Evolutionary conservation across 2,888 invertebrate species (phyloP).

Genomic region (Xestia ashworthii): DNA sequence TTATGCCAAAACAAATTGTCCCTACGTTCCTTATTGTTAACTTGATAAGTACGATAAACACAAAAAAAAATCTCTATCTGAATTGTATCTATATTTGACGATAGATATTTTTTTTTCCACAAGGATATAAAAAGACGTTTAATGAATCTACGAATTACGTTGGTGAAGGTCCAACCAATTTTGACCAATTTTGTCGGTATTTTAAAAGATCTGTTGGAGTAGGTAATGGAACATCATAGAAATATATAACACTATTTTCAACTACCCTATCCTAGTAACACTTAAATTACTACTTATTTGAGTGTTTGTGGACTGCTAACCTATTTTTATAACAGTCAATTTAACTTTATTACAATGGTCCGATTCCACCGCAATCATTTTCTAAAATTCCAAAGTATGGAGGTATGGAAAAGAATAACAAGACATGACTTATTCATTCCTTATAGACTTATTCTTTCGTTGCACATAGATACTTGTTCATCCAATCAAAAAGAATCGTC

Average conservation of each 20-base stretch:
- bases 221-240: too few relatives aligned
- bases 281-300: too few relatives aligned
- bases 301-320: neutral
- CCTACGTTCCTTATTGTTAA: neutral
- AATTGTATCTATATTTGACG: neutral
- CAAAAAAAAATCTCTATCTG: neutral
- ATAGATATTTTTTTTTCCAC: neutral
- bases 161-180: too few relatives aligned
- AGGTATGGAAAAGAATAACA: constrained; percentile 17
- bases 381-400: neutral
- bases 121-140: neutral
- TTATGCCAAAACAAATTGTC: constrained; percentile 1
- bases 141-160: too few relatives aligned
- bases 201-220: too few relatives aligned
- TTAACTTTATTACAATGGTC: neutral
- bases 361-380: neutral
- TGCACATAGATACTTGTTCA: constrained; percentile 52
- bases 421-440: constrained; percentile 22
- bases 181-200: too few relatives aligned
- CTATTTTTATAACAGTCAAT: neutral
- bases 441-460: constrained; percentile 26
- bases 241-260: too few relatives aligned
- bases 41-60: neutral
- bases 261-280: too few relatives aligned
- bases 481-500: constrained; percentile 79